Conservation (phyloP, 2,888 invertebrate genomes). For the Drosophila acutilabella region DNA sequence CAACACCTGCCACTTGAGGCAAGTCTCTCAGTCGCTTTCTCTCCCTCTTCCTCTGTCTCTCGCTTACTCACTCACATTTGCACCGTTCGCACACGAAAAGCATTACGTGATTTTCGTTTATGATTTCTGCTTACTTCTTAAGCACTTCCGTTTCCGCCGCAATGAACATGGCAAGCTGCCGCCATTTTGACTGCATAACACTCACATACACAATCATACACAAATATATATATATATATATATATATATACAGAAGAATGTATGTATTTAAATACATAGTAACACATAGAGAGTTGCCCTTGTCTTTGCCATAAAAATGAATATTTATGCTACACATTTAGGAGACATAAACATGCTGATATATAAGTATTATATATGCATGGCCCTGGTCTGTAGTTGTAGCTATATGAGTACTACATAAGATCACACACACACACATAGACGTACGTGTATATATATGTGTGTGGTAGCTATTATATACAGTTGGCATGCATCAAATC, state of each 20-base stretch:
- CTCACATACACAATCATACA: constrained; percentile 18
- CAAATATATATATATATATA: neutral
- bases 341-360: constrained; percentile 70
- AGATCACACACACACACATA: constrained; percentile 13
- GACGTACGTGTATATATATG: neutral
- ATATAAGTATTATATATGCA: constrained; percentile 64
- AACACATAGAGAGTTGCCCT: constrained; percentile 40
- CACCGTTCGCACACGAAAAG: constrained; percentile 41
- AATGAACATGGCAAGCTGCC: constrained; percentile 59
- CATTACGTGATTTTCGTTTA: constrained; percentile 82
- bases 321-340: constrained; percentile 75
- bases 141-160: constrained; percentile 72
- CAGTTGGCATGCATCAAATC: constrained; percentile 75
- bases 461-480: constrained; percentile 24
- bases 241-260: neutral
- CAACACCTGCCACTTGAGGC: constrained; percentile 75
- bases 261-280: neutral
- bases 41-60: constrained; percentile 1
- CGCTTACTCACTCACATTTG: constrained; percentile 3
- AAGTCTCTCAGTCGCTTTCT: constrained; percentile 15
- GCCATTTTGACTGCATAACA: constrained; percentile 59
- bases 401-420: constrained; percentile 18
- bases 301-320: constrained; percentile 76
- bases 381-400: constrained; percentile 44
- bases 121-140: constrained; percentile 79